These are phyloP conservation scores for Trissolcus basalis DNA, from an alignment of 1,140 invertebrate genomes.

Conservation along the genomic window DNA sequence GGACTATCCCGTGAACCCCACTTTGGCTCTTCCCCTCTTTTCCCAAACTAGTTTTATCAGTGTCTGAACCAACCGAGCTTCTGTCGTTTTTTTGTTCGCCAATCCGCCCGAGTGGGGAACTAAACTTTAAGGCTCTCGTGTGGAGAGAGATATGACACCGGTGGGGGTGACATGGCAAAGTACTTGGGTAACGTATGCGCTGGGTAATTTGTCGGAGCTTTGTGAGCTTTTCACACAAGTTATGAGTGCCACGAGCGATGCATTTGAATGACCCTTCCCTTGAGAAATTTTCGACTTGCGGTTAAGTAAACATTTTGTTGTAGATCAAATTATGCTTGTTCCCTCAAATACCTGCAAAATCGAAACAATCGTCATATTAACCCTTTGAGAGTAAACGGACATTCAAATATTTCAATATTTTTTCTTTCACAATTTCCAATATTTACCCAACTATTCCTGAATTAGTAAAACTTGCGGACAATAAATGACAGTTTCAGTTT, in stretches of 20 bases:
- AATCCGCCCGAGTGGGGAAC: conserved; percentile 14
- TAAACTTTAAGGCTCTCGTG: conserved; percentile 36
- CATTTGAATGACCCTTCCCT: conserved; percentile 64
- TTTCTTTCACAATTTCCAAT: too few species aligned
- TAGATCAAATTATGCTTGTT: conserved; percentile 15
- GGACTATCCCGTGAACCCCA: conserved; percentile 24
- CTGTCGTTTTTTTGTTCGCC: conserved; percentile 37
- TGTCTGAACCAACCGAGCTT: conserved; percentile 48
- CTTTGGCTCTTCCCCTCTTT: conserved; percentile 50
- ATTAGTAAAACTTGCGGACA: too few species aligned
- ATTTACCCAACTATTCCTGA: too few species aligned
- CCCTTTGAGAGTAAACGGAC: too few species aligned
- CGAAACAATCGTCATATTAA: too few species aligned
- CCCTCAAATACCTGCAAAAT: too few species aligned
- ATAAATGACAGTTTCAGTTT: too few species aligned
- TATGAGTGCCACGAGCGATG: conserved; percentile 67
- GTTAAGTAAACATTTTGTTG: conserved; percentile 8
- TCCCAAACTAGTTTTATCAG: conserved; percentile 59
- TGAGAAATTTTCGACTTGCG: conserved; percentile 33
- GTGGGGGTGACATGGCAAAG: conserved; percentile 32
- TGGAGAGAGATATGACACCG: conserved; percentile 20
- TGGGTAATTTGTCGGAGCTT: conserved; percentile 73
- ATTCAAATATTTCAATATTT: too few species aligned
- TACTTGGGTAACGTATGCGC: conserved; percentile 70
- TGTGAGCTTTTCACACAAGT: conserved; percentile 69